phyloP scores from a whole-genome alignment of 2,888 invertebrate species.

The Drosophila lacicola region DNA sequence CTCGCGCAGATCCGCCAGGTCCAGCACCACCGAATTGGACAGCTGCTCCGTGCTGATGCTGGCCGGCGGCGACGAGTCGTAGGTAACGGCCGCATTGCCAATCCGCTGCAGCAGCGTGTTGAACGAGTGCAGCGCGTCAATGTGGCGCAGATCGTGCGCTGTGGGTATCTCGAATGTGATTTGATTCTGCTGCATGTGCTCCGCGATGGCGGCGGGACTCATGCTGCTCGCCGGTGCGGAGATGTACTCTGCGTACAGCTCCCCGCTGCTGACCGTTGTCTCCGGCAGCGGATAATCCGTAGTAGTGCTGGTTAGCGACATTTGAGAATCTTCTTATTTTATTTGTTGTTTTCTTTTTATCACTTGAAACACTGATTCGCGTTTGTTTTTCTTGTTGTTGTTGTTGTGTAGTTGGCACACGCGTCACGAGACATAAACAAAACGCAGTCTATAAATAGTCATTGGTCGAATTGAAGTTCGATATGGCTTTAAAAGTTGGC shows the following conservation, averaged over 20 bases:
- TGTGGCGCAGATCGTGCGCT: constrained; percentile 83
- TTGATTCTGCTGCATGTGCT: constrained; percentile 83
- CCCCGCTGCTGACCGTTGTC: constrained; percentile 25
- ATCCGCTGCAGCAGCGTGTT: constrained; percentile 81
- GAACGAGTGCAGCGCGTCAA: constrained; percentile 83
- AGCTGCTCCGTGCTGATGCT: constrained; percentile 83
- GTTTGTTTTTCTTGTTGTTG: constrained; percentile 4
- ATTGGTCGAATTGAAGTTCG: constrained; percentile 41
- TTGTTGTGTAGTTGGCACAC: constrained; percentile 42
- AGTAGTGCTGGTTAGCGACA: constrained; percentile 52
- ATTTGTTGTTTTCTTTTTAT: constrained; percentile 18
- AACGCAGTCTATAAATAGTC: constrained; percentile 59
- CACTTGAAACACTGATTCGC: constrained; percentile 38
- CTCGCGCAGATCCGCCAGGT: constrained; percentile 80
- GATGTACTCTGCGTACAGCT: constrained; percentile 67
- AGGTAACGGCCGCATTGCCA: constrained; percentile 36
- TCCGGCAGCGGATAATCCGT: constrained; percentile 63
- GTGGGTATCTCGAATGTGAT: constrained; percentile 85
- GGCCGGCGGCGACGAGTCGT: constrained; percentile 37
- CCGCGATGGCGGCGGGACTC: constrained; percentile 76
- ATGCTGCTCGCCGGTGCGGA: constrained; percentile 75
- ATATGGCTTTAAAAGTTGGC: constrained; percentile 5
- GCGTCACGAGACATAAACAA: constrained; percentile 70
- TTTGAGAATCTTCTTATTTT: not conserved
- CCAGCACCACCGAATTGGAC: constrained; percentile 82